Conservation (phyloP, 1,140 invertebrate species). For the Aphidius ervi region DNA sequence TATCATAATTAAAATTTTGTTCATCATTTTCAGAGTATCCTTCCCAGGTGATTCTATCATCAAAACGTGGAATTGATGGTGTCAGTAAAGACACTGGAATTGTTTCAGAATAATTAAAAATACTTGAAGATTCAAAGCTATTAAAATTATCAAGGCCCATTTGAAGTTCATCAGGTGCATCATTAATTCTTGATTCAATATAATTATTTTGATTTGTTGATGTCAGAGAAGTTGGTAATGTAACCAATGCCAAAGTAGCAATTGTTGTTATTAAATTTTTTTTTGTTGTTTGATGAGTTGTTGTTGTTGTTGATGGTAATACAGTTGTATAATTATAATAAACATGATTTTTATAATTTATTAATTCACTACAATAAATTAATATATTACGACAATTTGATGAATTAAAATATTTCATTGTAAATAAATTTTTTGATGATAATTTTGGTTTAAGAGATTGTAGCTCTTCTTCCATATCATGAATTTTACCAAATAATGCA, state of each 20-base stretch:
- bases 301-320: neutral
- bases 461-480: slow-evolving; percentile 63
- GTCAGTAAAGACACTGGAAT: neutral
- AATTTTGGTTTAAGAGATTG: slow-evolving; percentile 48
- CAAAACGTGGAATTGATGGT: neutral
- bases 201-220: slow-evolving; percentile 10
- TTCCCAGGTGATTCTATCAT: slow-evolving; percentile 11
- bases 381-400: slow-evolving; percentile 28
- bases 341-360: slow-evolving; percentile 12
- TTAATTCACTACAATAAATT: slow-evolving; percentile 28
- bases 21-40: slow-evolving; percentile 25
- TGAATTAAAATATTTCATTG: neutral
- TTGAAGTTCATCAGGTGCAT: slow-evolving; percentile 28
- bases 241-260: slow-evolving; percentile 37
- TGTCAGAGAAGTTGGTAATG: slow-evolving; percentile 34
- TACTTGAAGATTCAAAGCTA: slow-evolving; percentile 7
- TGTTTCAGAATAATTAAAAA: neutral
- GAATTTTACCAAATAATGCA: slow-evolving; percentile 89
- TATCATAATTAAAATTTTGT: slow-evolving; percentile 29
- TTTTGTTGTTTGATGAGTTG: no score
- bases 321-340: neutral
- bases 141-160: neutral
- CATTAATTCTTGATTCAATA: slow-evolving; percentile 35
- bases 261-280: slow-evolving; percentile 28
- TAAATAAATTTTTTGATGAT: slow-evolving; percentile 7